A percentile compares a stretch with the other conserved stretches of the same genome.
These are phyloP conservation scores for Cyrtonyx montezumae DNA, from an alignment of 2,113 vertebrate genomes.

Conservation along the genomic window DNA sequence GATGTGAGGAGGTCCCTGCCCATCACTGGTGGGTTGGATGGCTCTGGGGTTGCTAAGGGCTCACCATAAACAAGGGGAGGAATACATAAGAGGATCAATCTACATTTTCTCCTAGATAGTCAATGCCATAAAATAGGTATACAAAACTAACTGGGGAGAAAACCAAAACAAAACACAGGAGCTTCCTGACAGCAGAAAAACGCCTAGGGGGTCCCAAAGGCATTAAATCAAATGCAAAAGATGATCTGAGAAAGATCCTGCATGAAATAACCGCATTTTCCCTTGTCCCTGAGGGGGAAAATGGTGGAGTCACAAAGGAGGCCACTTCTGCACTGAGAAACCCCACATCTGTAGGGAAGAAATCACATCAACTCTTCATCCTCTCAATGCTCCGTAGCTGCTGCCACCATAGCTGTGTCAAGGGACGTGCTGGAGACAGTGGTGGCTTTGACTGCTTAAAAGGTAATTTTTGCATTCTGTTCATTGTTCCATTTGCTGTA, in stretches of 20 bases:
- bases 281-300: background rate
- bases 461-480: no score
- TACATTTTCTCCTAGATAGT: background rate
- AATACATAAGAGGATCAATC: accelerated
- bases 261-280: background rate
- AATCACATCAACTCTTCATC: background rate
- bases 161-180: background rate
- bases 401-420: background rate
- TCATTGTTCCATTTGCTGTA: no score
- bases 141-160: background rate
- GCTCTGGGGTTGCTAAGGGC: background rate
- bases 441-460: background rate
- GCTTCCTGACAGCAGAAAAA: background rate
- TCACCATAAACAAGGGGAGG: background rate
- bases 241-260: background rate
- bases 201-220: accelerated
- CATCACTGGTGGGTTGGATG: background rate
- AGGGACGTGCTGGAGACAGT: background rate
- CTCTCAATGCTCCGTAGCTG: background rate
- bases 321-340: background rate
- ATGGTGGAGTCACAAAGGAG: background rate
- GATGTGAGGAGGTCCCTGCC: no score
- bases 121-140: background rate
- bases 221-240: accelerated
- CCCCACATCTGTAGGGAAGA: background rate